Percentiles rank a stretch among this genome's conserved stretches.
Conservation (phyloP, 2,113 vertebrate species). For the Pristiophorus japonicus region DNA sequence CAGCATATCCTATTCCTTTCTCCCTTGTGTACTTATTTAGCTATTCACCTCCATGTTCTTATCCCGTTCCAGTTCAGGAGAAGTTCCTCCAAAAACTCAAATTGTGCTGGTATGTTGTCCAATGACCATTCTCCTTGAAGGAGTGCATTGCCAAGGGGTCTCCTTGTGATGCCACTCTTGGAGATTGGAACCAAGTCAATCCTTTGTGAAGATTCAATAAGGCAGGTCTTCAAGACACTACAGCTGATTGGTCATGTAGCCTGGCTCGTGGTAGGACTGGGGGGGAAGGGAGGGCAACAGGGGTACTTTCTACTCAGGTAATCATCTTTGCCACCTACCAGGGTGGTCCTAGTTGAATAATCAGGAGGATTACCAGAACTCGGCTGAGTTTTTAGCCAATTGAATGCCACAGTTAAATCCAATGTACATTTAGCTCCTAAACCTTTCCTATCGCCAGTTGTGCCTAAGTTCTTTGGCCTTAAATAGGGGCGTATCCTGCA, state of each 20-base stretch:
- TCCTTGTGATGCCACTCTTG: background rate
- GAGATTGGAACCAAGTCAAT: background rate
- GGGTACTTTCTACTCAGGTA: background rate
- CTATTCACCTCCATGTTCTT: no score
- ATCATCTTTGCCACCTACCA: background rate
- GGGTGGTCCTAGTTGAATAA: background rate
- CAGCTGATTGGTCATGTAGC: background rate
- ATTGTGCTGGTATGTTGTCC: background rate
- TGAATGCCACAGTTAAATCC: background rate
- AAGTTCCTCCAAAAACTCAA: background rate
- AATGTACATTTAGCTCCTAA: background rate
- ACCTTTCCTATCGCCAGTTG: no score
- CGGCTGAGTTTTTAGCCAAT: background rate
- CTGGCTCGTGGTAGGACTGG: background rate
- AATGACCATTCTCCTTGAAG: background rate
- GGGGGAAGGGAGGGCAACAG: background rate
- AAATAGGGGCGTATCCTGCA: no score
- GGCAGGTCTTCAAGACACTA: background rate
- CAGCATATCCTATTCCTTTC: background rate
- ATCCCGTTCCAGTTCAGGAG: background rate
- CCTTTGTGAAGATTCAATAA: background rate
- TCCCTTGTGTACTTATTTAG: no score
- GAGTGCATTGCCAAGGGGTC: background rate
- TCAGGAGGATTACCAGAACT: background rate
- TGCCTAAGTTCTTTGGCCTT: no score